Evolutionary conservation across 2,797 vertebrate genomes (phyloP).

Genomic region (Anisognathus igniventris): DNA sequence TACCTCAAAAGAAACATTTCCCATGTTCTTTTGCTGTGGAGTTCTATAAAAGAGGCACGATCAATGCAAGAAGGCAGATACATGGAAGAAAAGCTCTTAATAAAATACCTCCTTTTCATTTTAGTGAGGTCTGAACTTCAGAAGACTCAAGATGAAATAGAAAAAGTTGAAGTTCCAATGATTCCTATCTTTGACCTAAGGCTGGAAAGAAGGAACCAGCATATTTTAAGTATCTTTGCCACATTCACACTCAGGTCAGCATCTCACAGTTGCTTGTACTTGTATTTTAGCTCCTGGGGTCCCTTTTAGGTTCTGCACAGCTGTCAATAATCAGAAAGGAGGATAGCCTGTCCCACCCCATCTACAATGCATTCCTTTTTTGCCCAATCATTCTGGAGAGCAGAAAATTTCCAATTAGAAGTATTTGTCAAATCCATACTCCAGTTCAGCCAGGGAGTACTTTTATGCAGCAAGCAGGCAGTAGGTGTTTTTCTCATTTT

Average conservation of each 20-base stretch:
- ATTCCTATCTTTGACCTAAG: background rate
- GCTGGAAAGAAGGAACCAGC: background rate
- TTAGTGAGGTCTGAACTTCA: background rate
- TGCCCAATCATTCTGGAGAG: background rate
- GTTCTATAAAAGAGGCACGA: background rate
- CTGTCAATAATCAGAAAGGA: background rate
- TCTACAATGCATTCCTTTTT: background rate
- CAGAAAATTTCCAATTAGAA: background rate
- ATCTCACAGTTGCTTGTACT: background rate
- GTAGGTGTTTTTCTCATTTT: background rate
- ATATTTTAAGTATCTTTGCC: background rate
- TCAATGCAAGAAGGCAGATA: background rate
- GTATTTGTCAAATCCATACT: background rate
- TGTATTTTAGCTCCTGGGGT: background rate
- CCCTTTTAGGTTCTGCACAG: background rate
- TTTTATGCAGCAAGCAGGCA: background rate
- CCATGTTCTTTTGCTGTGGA: background rate
- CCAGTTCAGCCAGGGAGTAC: background rate
- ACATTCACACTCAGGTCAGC: background rate
- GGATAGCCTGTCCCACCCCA: background rate
- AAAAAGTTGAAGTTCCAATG: background rate
- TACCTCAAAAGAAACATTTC: background rate
- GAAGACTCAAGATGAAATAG: background rate
- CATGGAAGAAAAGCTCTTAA: background rate
- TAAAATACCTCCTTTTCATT: background rate